Evolutionary conservation across 2,113 vertebrate genomes (phyloP).

Genomic region (Stictonetta naevosa): DNA sequence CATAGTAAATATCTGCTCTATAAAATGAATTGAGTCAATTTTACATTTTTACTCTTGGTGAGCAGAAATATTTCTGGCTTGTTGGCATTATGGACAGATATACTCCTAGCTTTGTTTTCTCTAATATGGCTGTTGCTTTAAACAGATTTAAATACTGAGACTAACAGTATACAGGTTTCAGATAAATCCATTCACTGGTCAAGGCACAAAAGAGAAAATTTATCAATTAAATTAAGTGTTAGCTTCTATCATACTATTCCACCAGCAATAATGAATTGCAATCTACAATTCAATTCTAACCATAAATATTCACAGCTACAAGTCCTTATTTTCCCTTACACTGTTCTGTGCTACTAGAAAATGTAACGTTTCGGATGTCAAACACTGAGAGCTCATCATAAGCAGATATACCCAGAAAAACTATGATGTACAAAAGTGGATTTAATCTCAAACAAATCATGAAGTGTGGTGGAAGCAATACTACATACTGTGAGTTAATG

Average conservation of each 20-base stretch:
- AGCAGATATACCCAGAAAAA: background rate
- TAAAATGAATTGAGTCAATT: background rate
- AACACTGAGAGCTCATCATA: background rate
- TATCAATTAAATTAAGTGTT: background rate
- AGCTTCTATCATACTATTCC: background rate
- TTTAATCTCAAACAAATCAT: background rate
- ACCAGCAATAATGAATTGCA: background rate
- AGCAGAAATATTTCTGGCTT: conserved; percentile 35
- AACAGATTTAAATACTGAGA: background rate
- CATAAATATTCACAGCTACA: conserved; percentile 38
- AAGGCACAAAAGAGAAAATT: background rate
- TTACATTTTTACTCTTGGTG: background rate
- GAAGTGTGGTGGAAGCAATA: background rate
- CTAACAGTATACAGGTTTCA: background rate
- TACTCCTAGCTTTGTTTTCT: conserved; percentile 12
- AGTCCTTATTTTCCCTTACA: background rate
- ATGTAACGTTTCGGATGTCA: background rate
- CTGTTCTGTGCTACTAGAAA: background rate
- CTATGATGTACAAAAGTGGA: background rate
- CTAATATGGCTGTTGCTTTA: background rate
- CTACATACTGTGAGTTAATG: background rate
- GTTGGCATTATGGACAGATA: background rate
- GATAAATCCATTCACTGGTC: background rate
- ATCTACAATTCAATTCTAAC: background rate
- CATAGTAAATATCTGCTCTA: background rate